A percentile compares a stretch with the other conserved stretches of the same genome.
These are phyloP conservation scores for Aplidium turbinatum DNA, from an alignment of 23 tunicate genomes.

Conservation along the genomic window DNA sequence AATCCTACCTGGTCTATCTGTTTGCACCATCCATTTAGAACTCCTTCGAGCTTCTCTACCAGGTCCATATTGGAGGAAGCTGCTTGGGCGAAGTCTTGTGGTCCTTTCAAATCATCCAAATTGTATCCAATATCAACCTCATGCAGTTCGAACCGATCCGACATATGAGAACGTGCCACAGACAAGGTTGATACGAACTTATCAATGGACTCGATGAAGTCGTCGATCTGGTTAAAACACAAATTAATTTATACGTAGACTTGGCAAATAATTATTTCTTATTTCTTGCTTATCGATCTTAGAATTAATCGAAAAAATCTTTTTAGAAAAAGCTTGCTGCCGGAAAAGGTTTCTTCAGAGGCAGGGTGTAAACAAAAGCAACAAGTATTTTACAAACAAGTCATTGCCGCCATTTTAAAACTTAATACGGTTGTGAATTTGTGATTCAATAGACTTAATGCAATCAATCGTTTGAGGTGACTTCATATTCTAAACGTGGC, in stretches of 20 bases:
- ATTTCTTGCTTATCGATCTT: too few species aligned
- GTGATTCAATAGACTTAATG: not conserved
- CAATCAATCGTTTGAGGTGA: not conserved
- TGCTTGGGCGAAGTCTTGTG: conserved; percentile 75
- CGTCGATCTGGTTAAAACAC: conserved; percentile 92
- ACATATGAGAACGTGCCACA: conserved; percentile 72
- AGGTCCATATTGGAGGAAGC: conserved; percentile 71
- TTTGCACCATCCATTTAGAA: conserved; percentile 92
- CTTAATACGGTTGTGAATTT: not conserved
- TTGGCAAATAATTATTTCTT: too few species aligned
- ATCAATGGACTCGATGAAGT: conserved; percentile 93
- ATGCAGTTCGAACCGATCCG: conserved; percentile 75
- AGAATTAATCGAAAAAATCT: too few species aligned
- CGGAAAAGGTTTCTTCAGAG: too few species aligned
- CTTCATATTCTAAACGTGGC: not conserved
- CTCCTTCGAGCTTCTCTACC: conserved; percentile 86
- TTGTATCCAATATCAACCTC: conserved; percentile 98
- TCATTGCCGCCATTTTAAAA: not conserved
- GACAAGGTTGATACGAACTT: conserved; percentile 78
- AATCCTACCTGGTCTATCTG: conserved; percentile 89
- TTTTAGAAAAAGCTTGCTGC: too few species aligned
- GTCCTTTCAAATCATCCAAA: conserved; percentile 69
- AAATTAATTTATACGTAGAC: too few species aligned
- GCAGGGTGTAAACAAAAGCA: too few species aligned
- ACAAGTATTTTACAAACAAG: not conserved